Evolutionary conservation across 2,888 invertebrate genomes (phyloP).

Genomic region (Xestia xanthographa): DNA sequence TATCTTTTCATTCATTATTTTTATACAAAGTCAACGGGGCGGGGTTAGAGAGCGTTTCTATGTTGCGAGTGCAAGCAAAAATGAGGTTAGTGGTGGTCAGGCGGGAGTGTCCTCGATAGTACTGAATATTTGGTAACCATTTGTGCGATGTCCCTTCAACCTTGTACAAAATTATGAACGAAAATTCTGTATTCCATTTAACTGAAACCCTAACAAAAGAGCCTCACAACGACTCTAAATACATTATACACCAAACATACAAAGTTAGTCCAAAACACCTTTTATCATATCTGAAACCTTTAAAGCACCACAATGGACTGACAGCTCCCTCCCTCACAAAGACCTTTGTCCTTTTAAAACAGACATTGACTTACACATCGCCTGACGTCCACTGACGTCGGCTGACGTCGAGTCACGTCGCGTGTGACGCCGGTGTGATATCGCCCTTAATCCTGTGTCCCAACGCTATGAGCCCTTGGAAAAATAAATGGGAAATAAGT

Average conservation of each 20-base stretch:
- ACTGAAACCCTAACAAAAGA: slow-evolving; percentile 12
- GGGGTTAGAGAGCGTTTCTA: too few species aligned
- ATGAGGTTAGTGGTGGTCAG: too few species aligned
- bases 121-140: too few species aligned
- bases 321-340: slow-evolving; percentile 40
- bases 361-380: slow-evolving; percentile 57
- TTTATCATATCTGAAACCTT: slow-evolving; percentile 35
- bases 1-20: too few species aligned
- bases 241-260: slow-evolving; percentile 28
- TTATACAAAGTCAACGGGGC: too few species aligned
- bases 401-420: slow-evolving; percentile 37
- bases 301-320: slow-evolving; percentile 31
- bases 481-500: slow-evolving; percentile 62
- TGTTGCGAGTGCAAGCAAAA: too few species aligned
- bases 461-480: slow-evolving; percentile 48
- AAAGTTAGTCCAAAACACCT: slow-evolving; percentile 26
- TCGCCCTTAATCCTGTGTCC: slow-evolving; percentile 51
- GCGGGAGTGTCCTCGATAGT: too few species aligned
- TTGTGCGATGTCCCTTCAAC: too few species aligned
- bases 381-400: slow-evolving; percentile 46
- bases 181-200: not conserved
- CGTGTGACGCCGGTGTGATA: slow-evolving; percentile 45
- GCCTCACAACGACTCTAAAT: not conserved
- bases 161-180: too few species aligned
- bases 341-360: slow-evolving; percentile 62